Base-by-base conservation (phyloP, 2,113 vertebrate genomes). In the Heterotilapia buettikoferi region DNA sequence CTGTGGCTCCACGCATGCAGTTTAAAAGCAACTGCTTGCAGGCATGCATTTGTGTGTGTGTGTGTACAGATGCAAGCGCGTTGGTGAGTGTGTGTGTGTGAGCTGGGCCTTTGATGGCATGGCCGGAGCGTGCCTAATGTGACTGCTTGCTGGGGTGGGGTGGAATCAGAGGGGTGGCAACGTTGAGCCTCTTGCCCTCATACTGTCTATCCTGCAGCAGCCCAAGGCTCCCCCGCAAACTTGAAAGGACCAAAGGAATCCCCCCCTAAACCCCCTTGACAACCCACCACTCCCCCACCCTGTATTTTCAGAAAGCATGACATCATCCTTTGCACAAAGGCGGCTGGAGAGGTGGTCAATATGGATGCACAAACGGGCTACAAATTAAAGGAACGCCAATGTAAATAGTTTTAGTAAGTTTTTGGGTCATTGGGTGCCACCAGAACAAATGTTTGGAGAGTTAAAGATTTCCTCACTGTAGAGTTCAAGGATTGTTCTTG, bases 101-200 rank as follows among this genome's bases (percentile, higher is more conserved):
- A 94, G 92, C 90, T 82, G 83, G 91, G 89, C 84, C 96, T 97
- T 97, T 98, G 97, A 97, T 97, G 97, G 96, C 92, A 92, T 82
- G 94, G 86, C 13, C 87, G 97, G 96, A 97, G 97, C 92, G 96
- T 97, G 97, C 97, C 97, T 94, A 96, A 95, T 95, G 95, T 94
- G 95, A 90, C 92, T 91, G 91, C 93, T 94, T 90, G 92, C 95
- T 89, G 92, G 89, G 95, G 91, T 88, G 71, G 89, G 79, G 87
- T 82, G 84, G 36, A 66, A 54, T 43, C 40, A 6, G 71, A 80
- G 83, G 21, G 54, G 47, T 18, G 78, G 82, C 29, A 91, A 88
- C 43, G 88, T 90, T 94, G 93, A 93, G 95, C 90, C 92, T 93
- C 92, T 92, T 94, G 94, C 92, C 89, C 92, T 92, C 88, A 76